Base-by-base conservation (phyloP, 2,797 vertebrate species). In the Muraenolepis orangiensis region DNA sequence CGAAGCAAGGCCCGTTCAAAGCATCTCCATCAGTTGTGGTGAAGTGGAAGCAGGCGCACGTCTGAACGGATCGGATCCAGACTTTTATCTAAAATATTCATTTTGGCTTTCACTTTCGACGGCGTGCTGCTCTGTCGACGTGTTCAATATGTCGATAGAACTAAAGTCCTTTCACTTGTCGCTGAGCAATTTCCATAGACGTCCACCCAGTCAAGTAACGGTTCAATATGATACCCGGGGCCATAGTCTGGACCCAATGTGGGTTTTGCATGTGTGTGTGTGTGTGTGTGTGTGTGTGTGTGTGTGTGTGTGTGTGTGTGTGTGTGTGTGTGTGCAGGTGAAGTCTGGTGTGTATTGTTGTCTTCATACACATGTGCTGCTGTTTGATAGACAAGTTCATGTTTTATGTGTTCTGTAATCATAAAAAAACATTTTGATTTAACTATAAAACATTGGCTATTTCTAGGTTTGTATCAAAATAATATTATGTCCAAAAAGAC, bases 221-320 rank as follows among this genome's bases (percentile, higher is more conserved):
- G 81, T 75, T 89, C 83, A 80, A 87, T 90, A 87, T 86, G 81
- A 78, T 77, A 81, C 81, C 80, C 80, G 85, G 57, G 23, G 57
- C 85, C 86, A 76, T 68, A 85, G 78, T 78, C 77, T 2, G 67
- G 79, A 84, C 82, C 81, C 83, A 85, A 89, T 40, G 38, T 40
- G 38, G 13, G 38, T 1, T 14, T 46, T 46, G 16, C 6, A 16
- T 46, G 16, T 46, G 16, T 46, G 42, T 46, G 16, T 38, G 57
- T 64, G 23, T 26, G 2, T 26, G 23, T 64, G 57, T 57, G 42
- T 46, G 42, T 46, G 42, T 46, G 42, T 46, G 42, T 46, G 16
- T 46, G 42, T 46, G 42, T 46, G 16, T 20, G 42, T 46, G 42
- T 46, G 18, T 46, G 42, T 20, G 42, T 20, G 42, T 46, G 18